Percentiles rank a stretch among this genome's conserved stretches.
Evolutionary conservation across 2,888 invertebrate species (phyloP).

Genomic region (Leptopilina drosophilae): DNA sequence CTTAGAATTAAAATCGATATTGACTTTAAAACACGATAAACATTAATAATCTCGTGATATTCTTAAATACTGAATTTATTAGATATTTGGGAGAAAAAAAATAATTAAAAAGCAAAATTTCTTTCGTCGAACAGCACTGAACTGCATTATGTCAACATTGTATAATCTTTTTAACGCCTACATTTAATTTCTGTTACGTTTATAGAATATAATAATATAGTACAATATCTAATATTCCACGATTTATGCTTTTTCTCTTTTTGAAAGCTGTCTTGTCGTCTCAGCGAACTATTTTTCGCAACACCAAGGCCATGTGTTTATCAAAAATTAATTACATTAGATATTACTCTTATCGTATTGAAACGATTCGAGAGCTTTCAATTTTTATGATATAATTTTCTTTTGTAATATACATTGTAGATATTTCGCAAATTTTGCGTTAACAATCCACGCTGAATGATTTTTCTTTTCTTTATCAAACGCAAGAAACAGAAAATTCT

Average conservation of each 20-base stretch:
- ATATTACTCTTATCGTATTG: constrained; percentile 23
- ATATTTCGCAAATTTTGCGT: constrained; percentile 1
- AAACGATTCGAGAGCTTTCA: constrained; percentile 37
- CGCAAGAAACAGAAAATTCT: not conserved
- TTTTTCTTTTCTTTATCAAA: constrained; percentile 5
- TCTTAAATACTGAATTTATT: not conserved
- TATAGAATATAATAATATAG: constrained; percentile 72
- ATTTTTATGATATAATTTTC: not conserved
- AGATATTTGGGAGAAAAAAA: not conserved
- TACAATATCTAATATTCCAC: constrained; percentile 74
- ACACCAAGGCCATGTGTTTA: constrained; percentile 60
- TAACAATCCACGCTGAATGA: not conserved
- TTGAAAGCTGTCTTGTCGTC: constrained; percentile 61
- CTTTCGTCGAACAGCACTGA: constrained; percentile 24
- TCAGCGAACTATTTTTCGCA: constrained; percentile 50
- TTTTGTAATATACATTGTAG: constrained; percentile 23
- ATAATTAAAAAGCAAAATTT: not conserved
- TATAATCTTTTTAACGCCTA: constrained; percentile 66
- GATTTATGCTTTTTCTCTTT: constrained; percentile 62
- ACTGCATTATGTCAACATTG: constrained; percentile 49
- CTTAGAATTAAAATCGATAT: constrained; percentile 58
- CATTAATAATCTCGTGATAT: constrained; percentile 20
- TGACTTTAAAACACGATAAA: constrained; percentile 17
- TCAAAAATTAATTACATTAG: constrained; percentile 39
- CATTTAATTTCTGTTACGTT: constrained; percentile 67